Conservation (phyloP, 2,113 vertebrate genomes). For the Amazona vittata region DNA sequence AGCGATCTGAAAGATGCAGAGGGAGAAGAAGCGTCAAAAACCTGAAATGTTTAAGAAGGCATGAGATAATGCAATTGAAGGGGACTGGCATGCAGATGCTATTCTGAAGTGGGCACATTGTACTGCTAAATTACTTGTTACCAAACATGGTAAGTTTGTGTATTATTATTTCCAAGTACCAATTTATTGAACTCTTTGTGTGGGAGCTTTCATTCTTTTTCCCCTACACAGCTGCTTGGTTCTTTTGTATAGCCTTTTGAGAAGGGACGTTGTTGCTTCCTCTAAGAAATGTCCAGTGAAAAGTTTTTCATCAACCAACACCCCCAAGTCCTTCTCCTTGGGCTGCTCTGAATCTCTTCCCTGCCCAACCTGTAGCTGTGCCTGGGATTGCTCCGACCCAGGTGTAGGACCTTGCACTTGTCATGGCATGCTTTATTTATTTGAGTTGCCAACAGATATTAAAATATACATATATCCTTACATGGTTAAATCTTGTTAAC, state of each 20-base stretch:
- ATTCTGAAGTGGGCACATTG: not conserved
- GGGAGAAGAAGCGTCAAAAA: not conserved
- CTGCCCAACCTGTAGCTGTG: too few species aligned
- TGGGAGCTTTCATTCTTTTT: not conserved
- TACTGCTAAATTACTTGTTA: not conserved
- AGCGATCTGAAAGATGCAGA: not conserved
- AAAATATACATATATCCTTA: not conserved
- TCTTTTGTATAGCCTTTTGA: not conserved
- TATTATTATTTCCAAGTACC: not conserved
- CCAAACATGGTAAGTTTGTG: not conserved
- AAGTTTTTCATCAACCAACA: not conserved
- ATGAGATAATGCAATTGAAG: not conserved
- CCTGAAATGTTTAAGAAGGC: not conserved
- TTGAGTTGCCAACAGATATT: not conserved
- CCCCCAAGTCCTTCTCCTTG: too few species aligned
- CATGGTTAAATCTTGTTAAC: not conserved
- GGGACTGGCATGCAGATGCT: not conserved
- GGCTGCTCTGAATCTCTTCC: too few species aligned
- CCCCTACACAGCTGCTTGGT: not conserved
- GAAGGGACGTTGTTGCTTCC: not conserved
- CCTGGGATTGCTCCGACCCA: too few species aligned
- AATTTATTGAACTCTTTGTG: not conserved
- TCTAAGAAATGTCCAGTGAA: not conserved
- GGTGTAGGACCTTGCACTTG: too few species aligned
- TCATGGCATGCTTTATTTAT: not conserved